Conservation (phyloP, 2,113 vertebrate genomes). For the Columbina picui region DNA sequence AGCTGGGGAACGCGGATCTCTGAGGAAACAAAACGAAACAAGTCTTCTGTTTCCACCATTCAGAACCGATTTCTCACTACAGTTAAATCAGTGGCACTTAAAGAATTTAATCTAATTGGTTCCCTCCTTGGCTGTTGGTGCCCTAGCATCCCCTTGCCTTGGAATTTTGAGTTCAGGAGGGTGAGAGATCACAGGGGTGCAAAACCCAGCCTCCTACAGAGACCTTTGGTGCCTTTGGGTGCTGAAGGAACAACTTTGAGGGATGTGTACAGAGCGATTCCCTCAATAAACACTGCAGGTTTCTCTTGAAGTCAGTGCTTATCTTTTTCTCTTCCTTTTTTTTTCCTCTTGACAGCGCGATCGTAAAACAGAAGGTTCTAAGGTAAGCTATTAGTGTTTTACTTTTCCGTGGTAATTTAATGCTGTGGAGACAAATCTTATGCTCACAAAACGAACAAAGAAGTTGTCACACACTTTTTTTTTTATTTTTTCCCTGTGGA, state of each 20-base stretch:
- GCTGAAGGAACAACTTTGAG: background rate
- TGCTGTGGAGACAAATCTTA: background rate
- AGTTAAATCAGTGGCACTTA: background rate
- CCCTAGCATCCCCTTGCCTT: background rate
- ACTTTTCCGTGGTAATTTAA: background rate
- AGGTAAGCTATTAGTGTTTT: constrained; percentile 78
- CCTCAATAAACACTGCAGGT: background rate
- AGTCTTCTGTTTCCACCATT: background rate
- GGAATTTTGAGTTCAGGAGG: background rate
- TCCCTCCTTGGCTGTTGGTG: background rate
- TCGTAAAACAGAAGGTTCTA: constrained; percentile 74
- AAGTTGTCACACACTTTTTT: background rate
- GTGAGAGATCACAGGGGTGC: background rate
- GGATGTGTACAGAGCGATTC: background rate
- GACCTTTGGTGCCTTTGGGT: background rate
- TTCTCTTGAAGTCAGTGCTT: constrained; percentile 7
- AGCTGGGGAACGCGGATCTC: background rate
- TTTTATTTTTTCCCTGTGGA: background rate
- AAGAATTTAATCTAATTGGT: background rate
- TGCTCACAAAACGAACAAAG: background rate
- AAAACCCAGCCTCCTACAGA: background rate
- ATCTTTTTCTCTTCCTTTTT: background rate
- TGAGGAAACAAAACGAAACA: background rate
- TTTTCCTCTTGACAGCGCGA: constrained; percentile 79
- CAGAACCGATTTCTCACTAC: background rate